A percentile compares a stretch with the other conserved stretches of the same genome.
Evolutionary conservation across 2,797 vertebrate species (phyloP).

Genomic region (Emys orbicularis): DNA sequence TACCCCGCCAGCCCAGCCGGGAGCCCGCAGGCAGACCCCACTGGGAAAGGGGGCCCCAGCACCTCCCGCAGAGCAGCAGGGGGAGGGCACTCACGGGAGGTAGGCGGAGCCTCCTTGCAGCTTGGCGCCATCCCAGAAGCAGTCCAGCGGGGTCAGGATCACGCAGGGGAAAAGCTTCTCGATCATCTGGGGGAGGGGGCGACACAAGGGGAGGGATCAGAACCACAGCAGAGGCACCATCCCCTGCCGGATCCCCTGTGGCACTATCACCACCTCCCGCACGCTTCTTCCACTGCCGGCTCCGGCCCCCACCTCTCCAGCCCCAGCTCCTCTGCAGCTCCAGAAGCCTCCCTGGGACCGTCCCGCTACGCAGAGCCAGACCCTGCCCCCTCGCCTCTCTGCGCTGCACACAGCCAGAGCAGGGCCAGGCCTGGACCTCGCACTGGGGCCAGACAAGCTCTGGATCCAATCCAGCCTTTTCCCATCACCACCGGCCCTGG

Average conservation of each 20-base stretch:
- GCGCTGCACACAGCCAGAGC: no score
- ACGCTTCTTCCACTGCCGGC: not conserved
- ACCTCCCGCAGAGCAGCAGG: no score
- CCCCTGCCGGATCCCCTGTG: not conserved
- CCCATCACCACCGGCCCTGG: no score
- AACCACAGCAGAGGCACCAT: not conserved
- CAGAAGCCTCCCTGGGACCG: no score
- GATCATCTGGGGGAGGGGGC: slow-evolving; percentile 88
- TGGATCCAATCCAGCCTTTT: no score
- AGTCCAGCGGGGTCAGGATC: slow-evolving; percentile 98
- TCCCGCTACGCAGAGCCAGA: no score
- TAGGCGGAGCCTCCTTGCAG: slow-evolving; percentile 98
- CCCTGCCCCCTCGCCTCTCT: no score
- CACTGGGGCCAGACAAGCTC: no score
- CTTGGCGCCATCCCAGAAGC: slow-evolving; percentile 99
- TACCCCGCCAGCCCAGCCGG: not conserved
- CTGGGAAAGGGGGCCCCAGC: not conserved
- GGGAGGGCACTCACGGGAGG: slow-evolving; percentile 91
- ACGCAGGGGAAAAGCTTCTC: slow-evolving; percentile 99
- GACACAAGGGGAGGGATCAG: not conserved
- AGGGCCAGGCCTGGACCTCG: no score
- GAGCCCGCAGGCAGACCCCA: not conserved
- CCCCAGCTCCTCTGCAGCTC: no score
- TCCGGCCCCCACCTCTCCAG: not conserved
- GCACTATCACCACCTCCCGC: accelerated